A percentile compares a stretch with the other conserved stretches of the same genome.
Conservation (phyloP, 2,888 invertebrate genomes). For the Gandaritis pyraliata region DNA sequence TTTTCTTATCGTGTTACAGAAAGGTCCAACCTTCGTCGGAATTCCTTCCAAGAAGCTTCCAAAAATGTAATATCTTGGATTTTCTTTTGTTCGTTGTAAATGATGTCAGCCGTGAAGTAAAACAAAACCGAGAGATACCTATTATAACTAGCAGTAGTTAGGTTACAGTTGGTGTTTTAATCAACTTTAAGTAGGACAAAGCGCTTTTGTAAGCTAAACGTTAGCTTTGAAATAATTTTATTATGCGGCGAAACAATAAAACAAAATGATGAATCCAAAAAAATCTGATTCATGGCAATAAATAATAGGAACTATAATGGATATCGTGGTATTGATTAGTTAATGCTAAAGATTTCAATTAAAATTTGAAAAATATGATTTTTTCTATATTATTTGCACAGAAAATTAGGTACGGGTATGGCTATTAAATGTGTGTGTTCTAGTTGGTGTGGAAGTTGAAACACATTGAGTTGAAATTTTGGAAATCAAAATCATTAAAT, state of each 20-base stretch:
- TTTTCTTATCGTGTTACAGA: conserved; percentile 16
- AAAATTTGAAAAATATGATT: too few relatives aligned
- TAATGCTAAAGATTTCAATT: too few relatives aligned
- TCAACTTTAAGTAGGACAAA: not conserved
- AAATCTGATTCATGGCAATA: not conserved
- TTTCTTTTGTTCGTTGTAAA: conserved; percentile 3
- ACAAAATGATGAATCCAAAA: not conserved
- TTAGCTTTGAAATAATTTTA: not conserved
- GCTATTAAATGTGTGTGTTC: too few relatives aligned
- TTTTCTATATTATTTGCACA: too few relatives aligned
- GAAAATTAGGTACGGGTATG: too few relatives aligned
- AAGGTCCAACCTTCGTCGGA: conserved; percentile 1
- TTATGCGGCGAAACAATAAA: not conserved
- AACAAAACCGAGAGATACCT: not conserved
- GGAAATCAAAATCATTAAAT: too few relatives aligned
- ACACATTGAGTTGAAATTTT: too few relatives aligned
- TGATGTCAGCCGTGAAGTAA: not conserved
- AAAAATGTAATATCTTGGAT: conserved; percentile 7
- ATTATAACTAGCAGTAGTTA: not conserved
- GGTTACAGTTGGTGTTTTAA: too few relatives aligned
- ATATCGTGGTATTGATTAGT: not conserved
- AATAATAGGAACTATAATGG: not conserved
- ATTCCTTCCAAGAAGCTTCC: not conserved
- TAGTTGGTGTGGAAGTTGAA: too few relatives aligned
- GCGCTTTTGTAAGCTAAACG: not conserved